Conservation (phyloP, 2,888 invertebrate genomes). For the Acrocyrtus sp. region DNA sequence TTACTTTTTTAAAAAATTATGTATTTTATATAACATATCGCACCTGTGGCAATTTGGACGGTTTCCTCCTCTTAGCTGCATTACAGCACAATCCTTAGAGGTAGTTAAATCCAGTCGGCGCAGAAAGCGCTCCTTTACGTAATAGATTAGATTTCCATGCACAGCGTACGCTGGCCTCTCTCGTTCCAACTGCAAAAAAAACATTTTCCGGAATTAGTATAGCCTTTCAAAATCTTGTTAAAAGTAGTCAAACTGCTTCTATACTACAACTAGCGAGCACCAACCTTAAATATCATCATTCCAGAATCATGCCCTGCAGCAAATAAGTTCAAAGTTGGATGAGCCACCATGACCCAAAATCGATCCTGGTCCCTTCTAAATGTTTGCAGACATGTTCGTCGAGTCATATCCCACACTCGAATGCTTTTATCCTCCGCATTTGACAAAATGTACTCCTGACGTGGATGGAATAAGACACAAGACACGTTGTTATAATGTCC, state of each 20-base stretch:
- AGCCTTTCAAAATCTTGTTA: not conserved
- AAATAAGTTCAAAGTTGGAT: slow-evolving; percentile 95
- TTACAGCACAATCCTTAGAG: slow-evolving; percentile 90
- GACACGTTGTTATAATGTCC: slow-evolving; percentile 99
- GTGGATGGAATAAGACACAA: slow-evolving; percentile 95
- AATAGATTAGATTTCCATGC: slow-evolving; percentile 91
- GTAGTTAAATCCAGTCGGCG: slow-evolving; percentile 93
- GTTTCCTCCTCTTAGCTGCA: slow-evolving; percentile 88
- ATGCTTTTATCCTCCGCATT: slow-evolving; percentile 99
- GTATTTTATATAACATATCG: no score
- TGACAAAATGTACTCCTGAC: slow-evolving; percentile 94
- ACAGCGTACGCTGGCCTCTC: slow-evolving; percentile 97
- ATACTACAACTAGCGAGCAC: not conserved
- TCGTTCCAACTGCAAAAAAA: slow-evolving; percentile 79
- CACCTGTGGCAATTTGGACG: slow-evolving; percentile 78
- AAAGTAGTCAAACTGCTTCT: not conserved
- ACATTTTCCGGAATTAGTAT: no score
- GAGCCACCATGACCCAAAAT: slow-evolving; percentile 96
- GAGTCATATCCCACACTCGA: slow-evolving; percentile 98
- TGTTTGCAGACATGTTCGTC: slow-evolving; percentile 89
- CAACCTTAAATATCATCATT: slow-evolving; percentile 85
- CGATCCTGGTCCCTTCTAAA: slow-evolving; percentile 95
- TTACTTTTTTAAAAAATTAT: no score
- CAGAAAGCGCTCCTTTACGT: slow-evolving; percentile 93
- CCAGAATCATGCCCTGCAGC: slow-evolving; percentile 99